phyloP scores from a whole-genome alignment of 2,113 vertebrate genomes.

The Isurus oxyrinchus region DNA sequence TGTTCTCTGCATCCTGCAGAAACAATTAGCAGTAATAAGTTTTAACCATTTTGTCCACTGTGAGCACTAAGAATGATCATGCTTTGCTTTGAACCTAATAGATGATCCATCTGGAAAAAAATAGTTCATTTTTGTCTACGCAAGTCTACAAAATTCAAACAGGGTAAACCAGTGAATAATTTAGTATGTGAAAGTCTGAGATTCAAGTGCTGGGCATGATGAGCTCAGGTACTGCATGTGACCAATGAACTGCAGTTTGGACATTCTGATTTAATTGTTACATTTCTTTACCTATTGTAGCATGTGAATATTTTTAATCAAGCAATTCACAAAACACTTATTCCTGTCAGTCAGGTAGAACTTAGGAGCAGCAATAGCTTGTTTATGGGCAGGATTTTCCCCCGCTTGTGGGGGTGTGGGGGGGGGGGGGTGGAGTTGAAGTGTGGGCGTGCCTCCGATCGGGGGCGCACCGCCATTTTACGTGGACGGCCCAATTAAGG shows the following conservation, averaged over 20 bases:
- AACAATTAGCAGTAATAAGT: background rate
- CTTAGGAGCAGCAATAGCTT: background rate
- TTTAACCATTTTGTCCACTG: background rate
- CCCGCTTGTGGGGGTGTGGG: too few relatives aligned
- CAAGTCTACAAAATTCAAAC: background rate
- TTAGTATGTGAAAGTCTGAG: background rate
- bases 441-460: too few relatives aligned
- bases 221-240: background rate
- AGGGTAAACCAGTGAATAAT: background rate
- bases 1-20: background rate
- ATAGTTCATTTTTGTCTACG: background rate
- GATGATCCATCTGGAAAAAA: background rate
- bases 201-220: background rate
- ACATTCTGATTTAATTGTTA: background rate
- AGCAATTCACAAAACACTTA: background rate
- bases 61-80: background rate
- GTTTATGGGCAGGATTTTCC: too few relatives aligned
- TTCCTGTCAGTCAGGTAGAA: background rate
- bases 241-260: background rate
- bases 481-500: too few relatives aligned
- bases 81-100: background rate
- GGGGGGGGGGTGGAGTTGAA: too few relatives aligned
- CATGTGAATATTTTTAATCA: background rate
- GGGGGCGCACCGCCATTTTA: too few relatives aligned
- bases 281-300: background rate